Evolutionary conservation across 2,888 invertebrate genomes (phyloP).

Genomic region (Suillia variegata): DNA sequence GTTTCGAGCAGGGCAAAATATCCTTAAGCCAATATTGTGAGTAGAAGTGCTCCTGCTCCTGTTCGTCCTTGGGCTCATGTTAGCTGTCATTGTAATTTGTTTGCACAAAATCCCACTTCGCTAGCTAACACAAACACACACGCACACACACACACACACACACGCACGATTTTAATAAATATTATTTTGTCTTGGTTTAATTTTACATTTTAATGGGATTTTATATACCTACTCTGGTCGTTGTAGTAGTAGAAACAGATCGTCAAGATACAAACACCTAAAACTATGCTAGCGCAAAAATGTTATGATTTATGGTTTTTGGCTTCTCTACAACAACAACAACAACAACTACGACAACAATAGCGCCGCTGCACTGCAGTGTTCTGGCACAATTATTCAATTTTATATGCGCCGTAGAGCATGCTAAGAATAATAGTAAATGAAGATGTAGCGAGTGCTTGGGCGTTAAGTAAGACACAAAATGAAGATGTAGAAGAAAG

Average conservation of each 20-base stretch:
- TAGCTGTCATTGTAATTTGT: conserved; percentile 29
- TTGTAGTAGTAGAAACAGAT: too few species aligned
- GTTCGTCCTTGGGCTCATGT: conserved; percentile 4
- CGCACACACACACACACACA: conserved; percentile 20
- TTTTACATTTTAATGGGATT: conserved; percentile 51
- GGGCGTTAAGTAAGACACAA: too few species aligned
- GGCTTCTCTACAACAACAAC: too few species aligned
- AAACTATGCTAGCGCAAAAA: conserved; percentile 37
- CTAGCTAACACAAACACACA: not conserved
- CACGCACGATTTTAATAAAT: conserved; percentile 40
- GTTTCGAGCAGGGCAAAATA: not conserved
- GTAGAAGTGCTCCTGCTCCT: not conserved
- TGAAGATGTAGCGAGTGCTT: too few species aligned
- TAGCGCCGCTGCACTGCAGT: conserved; percentile 25
- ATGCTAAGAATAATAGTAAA: too few species aligned
- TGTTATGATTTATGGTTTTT: conserved; percentile 51
- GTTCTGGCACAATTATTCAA: conserved; percentile 51
- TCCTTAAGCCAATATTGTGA: not conserved
- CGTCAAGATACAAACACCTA: too few species aligned
- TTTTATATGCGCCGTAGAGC: too few species aligned
- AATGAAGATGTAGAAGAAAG: conserved; percentile 13
- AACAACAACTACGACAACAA: conserved; percentile 37
- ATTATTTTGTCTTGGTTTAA: conserved; percentile 32
- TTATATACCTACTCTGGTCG: too few species aligned
- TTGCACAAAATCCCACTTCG: too few species aligned